phyloP scores from a whole-genome alignment of 2,797 vertebrate species.

The Enoplosus armatus region DNA sequence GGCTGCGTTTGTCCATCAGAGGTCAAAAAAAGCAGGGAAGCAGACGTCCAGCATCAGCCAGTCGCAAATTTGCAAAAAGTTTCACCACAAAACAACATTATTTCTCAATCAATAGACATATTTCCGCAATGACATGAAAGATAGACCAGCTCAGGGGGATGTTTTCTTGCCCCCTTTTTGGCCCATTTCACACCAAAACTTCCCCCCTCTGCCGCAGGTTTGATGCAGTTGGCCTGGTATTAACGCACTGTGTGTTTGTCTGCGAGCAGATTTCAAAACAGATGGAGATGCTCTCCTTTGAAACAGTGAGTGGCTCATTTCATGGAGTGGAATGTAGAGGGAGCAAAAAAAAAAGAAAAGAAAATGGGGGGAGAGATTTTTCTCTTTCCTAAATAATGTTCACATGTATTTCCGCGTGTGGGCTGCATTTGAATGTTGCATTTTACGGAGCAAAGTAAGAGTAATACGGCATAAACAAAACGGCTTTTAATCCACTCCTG shows the following conservation, averaged over 20 bases:
- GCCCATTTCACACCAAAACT: neutral
- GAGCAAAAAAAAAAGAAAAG: too few species aligned
- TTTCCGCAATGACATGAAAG: neutral
- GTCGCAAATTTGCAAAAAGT: neutral
- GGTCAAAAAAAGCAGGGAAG: too few species aligned
- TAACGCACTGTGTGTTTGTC: conserved; percentile 21
- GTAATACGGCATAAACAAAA: conserved; percentile 8
- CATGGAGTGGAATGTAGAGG: conserved; percentile 46
- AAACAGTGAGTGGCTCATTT: conserved; percentile 54
- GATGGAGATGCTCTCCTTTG: conserved; percentile 45
- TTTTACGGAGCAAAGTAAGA: conserved; percentile 36
- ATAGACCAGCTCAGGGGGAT: neutral
- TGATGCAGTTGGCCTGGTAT: neutral
- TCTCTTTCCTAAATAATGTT: conserved; percentile 45
- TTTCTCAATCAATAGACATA: neutral
- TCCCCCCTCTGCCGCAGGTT: conserved; percentile 2
- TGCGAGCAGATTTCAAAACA: conserved; percentile 28
- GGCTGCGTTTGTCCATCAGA: neutral
- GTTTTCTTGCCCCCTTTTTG: neutral
- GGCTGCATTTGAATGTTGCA: conserved; percentile 44
- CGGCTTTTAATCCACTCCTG: neutral
- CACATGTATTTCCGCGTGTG: conserved; percentile 34
- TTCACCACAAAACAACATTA: neutral
- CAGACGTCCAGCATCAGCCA: neutral
- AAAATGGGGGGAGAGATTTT: conserved; percentile 28